Conservation (phyloP, 2,113 vertebrate genomes). For the Otocyon megalotis region DNA sequence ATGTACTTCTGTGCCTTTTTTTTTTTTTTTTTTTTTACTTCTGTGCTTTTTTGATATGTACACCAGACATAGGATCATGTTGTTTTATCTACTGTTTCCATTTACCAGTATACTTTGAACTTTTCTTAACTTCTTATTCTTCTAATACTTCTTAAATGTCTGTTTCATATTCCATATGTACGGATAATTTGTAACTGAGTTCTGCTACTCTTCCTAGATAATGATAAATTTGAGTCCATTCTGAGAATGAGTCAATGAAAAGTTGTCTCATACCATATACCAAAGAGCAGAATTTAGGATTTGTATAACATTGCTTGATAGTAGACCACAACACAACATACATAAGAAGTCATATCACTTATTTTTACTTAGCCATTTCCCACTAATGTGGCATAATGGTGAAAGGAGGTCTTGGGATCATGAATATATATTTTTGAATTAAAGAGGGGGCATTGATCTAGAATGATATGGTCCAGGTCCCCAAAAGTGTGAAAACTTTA, state of each 20-base stretch:
- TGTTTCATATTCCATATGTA: neutral
- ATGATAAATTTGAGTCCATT: constrained; percentile 27
- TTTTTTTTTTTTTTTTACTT: too few relatives aligned
- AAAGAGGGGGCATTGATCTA: neutral
- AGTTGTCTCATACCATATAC: neutral
- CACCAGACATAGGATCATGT: neutral
- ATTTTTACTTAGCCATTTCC: constrained; percentile 10
- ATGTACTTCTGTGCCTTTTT: neutral
- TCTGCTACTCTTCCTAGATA: neutral
- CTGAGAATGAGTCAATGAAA: constrained; percentile 36
- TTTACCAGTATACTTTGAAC: constrained; percentile 10
- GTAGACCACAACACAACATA: constrained; percentile 26
- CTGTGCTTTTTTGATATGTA: neutral
- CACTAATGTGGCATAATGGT: neutral
- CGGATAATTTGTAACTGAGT: neutral
- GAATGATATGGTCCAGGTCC: neutral
- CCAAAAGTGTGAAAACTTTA: neutral
- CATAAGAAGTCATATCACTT: neutral
- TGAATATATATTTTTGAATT: constrained; percentile 6
- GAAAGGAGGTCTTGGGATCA: neutral
- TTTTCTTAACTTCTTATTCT: constrained; percentile 25
- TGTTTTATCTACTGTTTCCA: constrained; percentile 4
- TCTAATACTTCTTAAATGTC: neutral
- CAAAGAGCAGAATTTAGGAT: constrained; percentile 31
- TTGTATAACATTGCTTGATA: neutral